Evolutionary conservation across 1,140 invertebrate genomes (phyloP).

Genomic region (Penaeus indicus): DNA sequence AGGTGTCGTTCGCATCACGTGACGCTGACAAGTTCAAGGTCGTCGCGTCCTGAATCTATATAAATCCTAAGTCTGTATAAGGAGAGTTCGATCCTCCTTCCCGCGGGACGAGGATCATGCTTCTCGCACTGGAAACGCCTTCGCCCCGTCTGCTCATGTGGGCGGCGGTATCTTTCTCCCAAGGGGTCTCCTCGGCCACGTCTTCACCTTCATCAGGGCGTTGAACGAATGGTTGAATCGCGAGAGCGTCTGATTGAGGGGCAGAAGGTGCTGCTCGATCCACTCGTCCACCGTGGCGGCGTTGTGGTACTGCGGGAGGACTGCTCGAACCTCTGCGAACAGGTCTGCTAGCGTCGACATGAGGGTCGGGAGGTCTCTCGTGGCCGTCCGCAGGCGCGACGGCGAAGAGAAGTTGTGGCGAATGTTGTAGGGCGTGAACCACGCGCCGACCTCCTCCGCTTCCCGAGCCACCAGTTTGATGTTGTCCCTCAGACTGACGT

Average conservation of each 20-base stretch:
- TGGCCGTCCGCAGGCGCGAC: conserved; percentile 67
- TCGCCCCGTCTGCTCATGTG: neutral
- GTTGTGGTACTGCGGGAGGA: conserved; percentile 66
- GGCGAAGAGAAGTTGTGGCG: conserved; percentile 69
- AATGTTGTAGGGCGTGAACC: conserved; percentile 70
- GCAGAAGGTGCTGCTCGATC: conserved; percentile 70
- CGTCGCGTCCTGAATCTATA: too few species aligned
- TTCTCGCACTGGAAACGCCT: neutral
- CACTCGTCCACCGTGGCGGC: conserved; percentile 69
- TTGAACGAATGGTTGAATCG: neutral
- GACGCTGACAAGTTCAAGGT: too few species aligned
- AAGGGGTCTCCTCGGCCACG: conserved; percentile 48
- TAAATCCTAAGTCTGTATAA: too few species aligned
- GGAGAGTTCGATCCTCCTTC: too few species aligned
- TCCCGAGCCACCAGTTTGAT: conserved; percentile 22
- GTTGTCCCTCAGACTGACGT: conserved; percentile 43
- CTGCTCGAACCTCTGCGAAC: conserved; percentile 37
- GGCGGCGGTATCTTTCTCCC: neutral
- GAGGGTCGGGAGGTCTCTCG: conserved; percentile 17
- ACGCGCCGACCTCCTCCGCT: conserved; percentile 62
- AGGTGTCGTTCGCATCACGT: too few species aligned
- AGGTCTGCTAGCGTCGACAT: conserved; percentile 35
- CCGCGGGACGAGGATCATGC: neutral
- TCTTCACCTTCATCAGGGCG: neutral
- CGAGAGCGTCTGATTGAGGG: conserved; percentile 62